Evolutionary conservation across 2,888 invertebrate species (phyloP), one percentile per base, ranked within the genome.

Genomic region (Leucophenga montana): DNA sequence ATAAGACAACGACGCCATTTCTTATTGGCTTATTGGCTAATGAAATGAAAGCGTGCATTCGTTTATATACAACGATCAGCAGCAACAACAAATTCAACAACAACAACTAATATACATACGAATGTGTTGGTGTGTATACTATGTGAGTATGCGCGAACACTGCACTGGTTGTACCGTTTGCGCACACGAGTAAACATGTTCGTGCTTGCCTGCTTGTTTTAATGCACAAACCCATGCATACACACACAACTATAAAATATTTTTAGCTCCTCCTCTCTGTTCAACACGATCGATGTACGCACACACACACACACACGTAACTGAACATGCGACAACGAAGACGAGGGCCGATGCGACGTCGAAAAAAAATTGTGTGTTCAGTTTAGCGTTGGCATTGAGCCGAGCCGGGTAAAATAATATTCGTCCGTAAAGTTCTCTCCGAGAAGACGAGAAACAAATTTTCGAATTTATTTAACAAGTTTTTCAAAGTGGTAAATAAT

Each of bases 381-480:
- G 89, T 89, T 87, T 85, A 86, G 85, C 85, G 84, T 84, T 85
- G 85, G 88, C 89, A 86, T 85, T 87, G 88, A 87, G 86, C 86
- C 88, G 88, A 88, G 87, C 27, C 2, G 4, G 3, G 27, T 27
- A 27, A 86, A 89, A 88, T 88, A 89, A 88, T 86, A 77, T 80
- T 79, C 75, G 77, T 78, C 81, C 80, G 62, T 75, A 78, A 77
- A 78, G 76, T 3, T 31, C 4, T 4, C 13, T 61, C 59, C 9
- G 39, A 11, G 39, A 5, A 39, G 39, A 39, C 8, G 39, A 8
- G 39, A 8, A 56, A 22, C 20, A 46, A 27, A 11, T 39, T 39
- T 39, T 39, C 8, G 39, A 39, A 39, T 27, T 27, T 27, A 27
- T 27, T 27, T 27, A 39, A 39, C 39, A 39, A 39, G 3, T 39